Evolutionary conservation across 2,113 vertebrate species (phyloP), one percentile per base, ranked within the genome.

Genomic region (Osmerus mordax): DNA sequence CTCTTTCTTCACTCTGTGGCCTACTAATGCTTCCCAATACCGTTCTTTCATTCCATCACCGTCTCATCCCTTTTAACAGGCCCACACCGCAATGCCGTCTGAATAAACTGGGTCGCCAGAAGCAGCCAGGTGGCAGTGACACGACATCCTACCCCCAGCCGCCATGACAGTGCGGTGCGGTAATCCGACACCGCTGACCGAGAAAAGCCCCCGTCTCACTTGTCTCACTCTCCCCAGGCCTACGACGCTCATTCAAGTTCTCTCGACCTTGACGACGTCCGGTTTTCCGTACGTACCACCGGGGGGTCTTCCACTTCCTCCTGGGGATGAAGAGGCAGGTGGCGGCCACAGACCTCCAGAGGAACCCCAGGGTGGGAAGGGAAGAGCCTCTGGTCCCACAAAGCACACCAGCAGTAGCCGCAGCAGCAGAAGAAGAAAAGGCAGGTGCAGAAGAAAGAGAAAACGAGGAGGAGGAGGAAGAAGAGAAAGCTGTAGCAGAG

Each of bases 261-360:
- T 41, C 36, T 41, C 36, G 1, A 41, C 36, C 36, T 41, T 41
- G 36, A 41, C 6, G 36, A 41, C 36, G 36, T 41, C 36, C 36
- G 6, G 6, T 41, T 41, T 6, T 41, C 36, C 8, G 36, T 78
- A 89, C 85, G 64, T 88, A 91, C 91, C 90, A 70, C 83, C 86
- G 51, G 84, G 75, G 80, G 75, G 75, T 75, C 60, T 69, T 85
- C 47, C 70, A 59, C 78, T 62, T 83, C 64, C 75, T 83, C 71
- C 69, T 86, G 16, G 75, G 76, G 58, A 87, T 70, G 69, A 63
- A 75, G 15, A 72, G 56, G 29, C 75, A 70, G 2, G 55, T 59
- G 9, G 69, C 58, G 13, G 60, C 52, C 36, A 77, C 70, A 47
- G 83, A 78, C 78, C 81, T 87, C 78, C 78, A 71, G 55, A 87